Conservation (phyloP, 1,140 invertebrate species). For the Solenopsis invicta region DNA sequence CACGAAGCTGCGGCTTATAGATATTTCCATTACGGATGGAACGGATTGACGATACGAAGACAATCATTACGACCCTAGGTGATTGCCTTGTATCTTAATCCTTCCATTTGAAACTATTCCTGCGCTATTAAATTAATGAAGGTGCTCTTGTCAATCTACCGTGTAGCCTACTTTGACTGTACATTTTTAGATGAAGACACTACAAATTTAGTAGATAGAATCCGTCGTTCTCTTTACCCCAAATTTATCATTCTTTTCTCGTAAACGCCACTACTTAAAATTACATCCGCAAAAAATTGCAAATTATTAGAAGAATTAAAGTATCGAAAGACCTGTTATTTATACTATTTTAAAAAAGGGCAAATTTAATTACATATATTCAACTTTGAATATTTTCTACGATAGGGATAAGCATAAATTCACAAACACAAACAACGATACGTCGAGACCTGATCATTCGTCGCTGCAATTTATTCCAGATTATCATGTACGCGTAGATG, state of each 20-base stretch:
- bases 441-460: background rate
- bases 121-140: constrained; percentile 10
- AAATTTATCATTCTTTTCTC: background rate
- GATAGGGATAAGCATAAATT: background rate
- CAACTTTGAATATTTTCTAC: background rate
- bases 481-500: constrained; percentile 6
- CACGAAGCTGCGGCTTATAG: constrained; percentile 29
- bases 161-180: background rate
- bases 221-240: background rate
- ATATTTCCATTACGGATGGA: constrained; percentile 52
- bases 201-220: background rate
- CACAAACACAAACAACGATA: background rate
- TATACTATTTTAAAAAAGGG: background rate
- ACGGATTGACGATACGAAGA: constrained; percentile 35
- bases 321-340: background rate
- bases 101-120: background rate
- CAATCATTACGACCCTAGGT: constrained; percentile 38
- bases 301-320: background rate
- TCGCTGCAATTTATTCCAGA: background rate
- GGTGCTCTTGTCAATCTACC: background rate
- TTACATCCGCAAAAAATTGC: background rate
- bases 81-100: constrained; percentile 30
- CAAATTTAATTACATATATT: background rate
- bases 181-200: background rate
- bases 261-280: background rate